Evolutionary conservation across 1,140 invertebrate genomes (phyloP), one percentile per base, ranked within the genome.

Genomic region (Drosophila triauraria): DNA sequence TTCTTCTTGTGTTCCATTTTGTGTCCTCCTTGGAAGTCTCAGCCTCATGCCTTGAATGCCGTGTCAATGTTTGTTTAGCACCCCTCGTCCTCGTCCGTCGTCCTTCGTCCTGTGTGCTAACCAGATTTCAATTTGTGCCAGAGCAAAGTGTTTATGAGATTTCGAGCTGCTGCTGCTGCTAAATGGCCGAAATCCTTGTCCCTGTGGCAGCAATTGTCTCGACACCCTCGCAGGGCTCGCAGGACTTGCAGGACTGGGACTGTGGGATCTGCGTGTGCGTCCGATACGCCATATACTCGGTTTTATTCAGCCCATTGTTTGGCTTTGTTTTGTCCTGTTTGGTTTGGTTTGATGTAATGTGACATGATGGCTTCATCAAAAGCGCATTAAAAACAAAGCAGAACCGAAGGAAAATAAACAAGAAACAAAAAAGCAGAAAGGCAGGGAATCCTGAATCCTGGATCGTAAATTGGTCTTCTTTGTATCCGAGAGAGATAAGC

Each of bases 311-410:
- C 27, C 50, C 51, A 56, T 58, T 77, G 72, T 70, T 62, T 70
- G 44, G 30, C 30, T 42, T 67, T 64, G 25, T 68, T 75, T 46
- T 54, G 69, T 44, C 47, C 57, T 76, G 68, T 71, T 79, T 82
- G 79, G 63, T 62, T 70, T 65, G 75, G 58, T 84, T 90, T 88
- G 81, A 85, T 91, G 87, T 91, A 91, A 91, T 91, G 82, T 91
- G 87, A 91, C 86, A 91, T 91, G 87, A 91, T 91, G 87, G 80
- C 82, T 91, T 83, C 82, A 91, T 91, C 87, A 91, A 91, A 91
- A 91, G 87, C 77, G 82, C 86, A 91, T 91, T 90, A 90, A 90
- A 88, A 90, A 90, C 84, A 86, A 87, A 82, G 68, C 64, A 74
- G 1, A 68, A 35, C 32, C 56, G 27, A 50, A 38, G 43, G 13